These are phyloP conservation scores for Agapostemon virescens DNA, from an alignment of 2,888 invertebrate species.

Conservation along the genomic window DNA sequence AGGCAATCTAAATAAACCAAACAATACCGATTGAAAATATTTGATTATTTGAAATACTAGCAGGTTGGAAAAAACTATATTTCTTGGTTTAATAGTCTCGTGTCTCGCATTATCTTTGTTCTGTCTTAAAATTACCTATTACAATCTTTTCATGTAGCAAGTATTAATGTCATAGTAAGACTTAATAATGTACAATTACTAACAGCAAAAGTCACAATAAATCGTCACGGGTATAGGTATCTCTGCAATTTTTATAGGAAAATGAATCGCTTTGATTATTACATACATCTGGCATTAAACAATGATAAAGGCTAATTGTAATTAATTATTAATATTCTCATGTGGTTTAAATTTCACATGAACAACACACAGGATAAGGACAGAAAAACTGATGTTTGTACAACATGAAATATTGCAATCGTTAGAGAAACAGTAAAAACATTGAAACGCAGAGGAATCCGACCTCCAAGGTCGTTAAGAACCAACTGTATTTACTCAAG, in stretches of 20 bases:
- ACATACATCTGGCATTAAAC: background rate
- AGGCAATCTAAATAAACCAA: background rate
- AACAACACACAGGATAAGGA: too few relatives aligned
- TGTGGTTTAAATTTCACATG: background rate
- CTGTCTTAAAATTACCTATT: too few relatives aligned
- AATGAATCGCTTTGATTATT: background rate
- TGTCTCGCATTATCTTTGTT: too few relatives aligned
- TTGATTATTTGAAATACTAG: too few relatives aligned
- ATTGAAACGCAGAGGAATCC: constrained; percentile 28
- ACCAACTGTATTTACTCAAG: constrained; percentile 60
- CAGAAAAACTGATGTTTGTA: constrained; percentile 4
- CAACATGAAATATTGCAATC: background rate
- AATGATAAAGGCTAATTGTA: background rate
- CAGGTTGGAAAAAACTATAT: too few relatives aligned
- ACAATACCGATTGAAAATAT: background rate
- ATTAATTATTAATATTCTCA: background rate
- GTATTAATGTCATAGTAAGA: background rate
- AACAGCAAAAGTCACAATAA: background rate
- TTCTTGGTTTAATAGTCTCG: too few relatives aligned
- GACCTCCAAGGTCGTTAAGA: constrained; percentile 47
- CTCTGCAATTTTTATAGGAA: background rate
- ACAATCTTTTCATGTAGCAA: background rate
- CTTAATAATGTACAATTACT: background rate
- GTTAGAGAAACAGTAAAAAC: constrained; percentile 24
- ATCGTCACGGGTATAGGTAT: background rate